Evolutionary conservation across 2,797 vertebrate genomes (phyloP), one percentile per base, ranked within the genome.

Genomic region (Thalassophryne amazonica): DNA sequence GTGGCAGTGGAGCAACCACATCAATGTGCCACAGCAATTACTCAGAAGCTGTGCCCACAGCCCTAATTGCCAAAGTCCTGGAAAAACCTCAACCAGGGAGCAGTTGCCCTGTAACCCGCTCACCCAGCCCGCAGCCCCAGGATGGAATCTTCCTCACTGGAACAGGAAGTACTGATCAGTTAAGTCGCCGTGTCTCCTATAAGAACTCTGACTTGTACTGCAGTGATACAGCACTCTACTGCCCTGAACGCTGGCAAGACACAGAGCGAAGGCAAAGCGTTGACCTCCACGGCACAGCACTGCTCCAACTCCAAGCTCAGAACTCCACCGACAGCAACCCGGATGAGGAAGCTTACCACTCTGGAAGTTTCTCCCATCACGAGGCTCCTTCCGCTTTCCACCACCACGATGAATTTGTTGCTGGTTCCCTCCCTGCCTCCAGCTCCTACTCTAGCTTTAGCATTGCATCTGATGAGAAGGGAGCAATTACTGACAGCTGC

Each of bases 401-500:
- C 12, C 89, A 84, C 7, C 89, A 89, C 0, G 89, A 89, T 43
- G 86, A 88, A 6, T 89, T 88, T 6, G 82, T 75, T 5, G 59
- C 78, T 0, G 82, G 78, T 0, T 96, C 94, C n/a, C 87, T 94
- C 49, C 93, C 92, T 0, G 91, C 90, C 3, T 96, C 95, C 56
- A 95, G 93, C 72, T 93, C 93, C 47, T 98, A 96, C 65, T 97
- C 94, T n/a, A 98, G 94, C 84, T 96, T 97, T 85, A 98, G 94
- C 0, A 89, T 92, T 5, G 93, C 94, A 0, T 94, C 94, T 0
- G 94, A 97, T 50, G 95, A 97, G 66, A 95, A 97, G 75, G 92
- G 92, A 42, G 81, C 69, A 11, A 34, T 81, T 0, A 42, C 46
- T 10, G 78, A 59, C 2, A 76, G 70, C 4, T 73, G 78, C 16